Evolutionary conservation across 2,113 vertebrate genomes (phyloP).

Genomic region (Gobiocypris rarus): DNA sequence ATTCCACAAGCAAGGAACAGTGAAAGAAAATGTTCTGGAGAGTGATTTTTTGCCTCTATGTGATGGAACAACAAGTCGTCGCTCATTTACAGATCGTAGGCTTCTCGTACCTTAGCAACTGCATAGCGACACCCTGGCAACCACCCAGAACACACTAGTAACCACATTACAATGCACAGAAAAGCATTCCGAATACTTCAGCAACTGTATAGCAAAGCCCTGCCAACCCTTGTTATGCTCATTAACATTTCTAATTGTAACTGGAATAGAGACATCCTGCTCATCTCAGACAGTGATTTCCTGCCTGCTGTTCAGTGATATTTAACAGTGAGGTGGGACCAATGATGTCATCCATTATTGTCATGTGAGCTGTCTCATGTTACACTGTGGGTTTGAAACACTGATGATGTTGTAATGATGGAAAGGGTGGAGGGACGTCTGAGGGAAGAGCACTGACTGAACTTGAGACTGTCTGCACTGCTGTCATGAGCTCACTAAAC

Average conservation of each 20-base stretch:
- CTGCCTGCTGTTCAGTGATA: neutral
- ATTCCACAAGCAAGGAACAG: no score
- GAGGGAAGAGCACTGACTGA: neutral
- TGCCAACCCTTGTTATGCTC: no score
- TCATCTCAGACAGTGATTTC: neutral
- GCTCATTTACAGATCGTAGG: no score
- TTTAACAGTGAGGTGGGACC: neutral
- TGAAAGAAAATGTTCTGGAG: no score
- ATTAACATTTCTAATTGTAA: no score
- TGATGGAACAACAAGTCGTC: no score
- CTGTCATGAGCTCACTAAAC: neutral
- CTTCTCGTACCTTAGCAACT: neutral
- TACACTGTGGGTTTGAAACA: neutral
- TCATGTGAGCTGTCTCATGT: neutral
- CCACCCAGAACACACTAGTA: neutral
- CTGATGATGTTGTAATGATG: neutral
- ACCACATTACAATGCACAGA: neutral
- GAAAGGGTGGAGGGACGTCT: neutral
- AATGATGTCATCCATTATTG: slow-evolving; percentile 10
- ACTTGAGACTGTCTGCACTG: neutral
- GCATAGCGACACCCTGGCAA: neutral
- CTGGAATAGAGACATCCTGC: neutral
- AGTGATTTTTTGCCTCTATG: no score
- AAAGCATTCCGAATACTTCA: neutral
- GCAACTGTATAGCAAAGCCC: neutral